Evolutionary conservation across 1,140 invertebrate species (phyloP).

Genomic region (Drosophila repleta): DNA sequence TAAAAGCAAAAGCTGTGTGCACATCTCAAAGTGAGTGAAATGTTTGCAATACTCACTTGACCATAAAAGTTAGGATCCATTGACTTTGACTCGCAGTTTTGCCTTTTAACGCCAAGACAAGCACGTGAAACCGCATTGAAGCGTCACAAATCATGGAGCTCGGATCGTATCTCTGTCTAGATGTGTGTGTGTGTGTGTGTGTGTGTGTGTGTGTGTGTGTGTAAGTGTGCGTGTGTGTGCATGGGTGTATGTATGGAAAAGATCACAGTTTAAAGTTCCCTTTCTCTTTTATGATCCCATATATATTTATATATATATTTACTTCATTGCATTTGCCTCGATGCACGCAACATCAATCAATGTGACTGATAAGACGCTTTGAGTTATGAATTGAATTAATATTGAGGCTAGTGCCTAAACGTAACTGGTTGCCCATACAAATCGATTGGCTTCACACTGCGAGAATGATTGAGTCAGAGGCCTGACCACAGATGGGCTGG

Average conservation of each 20-base stretch:
- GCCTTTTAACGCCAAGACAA: conserved; percentile 20
- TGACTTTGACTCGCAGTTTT: conserved; percentile 27
- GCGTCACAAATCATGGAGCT: conserved; percentile 48
- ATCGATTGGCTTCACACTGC: conserved; percentile 29
- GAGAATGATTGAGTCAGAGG: conserved; percentile 3
- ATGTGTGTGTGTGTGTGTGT: not conserved
- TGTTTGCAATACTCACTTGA: conserved; percentile 46
- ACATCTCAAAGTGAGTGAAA: conserved; percentile 40
- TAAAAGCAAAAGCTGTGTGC: conserved; percentile 30
- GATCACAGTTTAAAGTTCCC: conserved; percentile 27
- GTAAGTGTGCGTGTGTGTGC: not conserved
- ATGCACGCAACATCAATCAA: conserved; percentile 53
- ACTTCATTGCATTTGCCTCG: conserved; percentile 19
- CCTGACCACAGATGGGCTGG: conserved; percentile 5
- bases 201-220: not conserved
- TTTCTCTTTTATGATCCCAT: conserved; percentile 38
- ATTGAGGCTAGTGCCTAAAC: conserved; percentile 1
- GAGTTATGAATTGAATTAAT: conserved; percentile 48
- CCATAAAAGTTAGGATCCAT: conserved; percentile 23
- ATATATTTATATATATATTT: not conserved
- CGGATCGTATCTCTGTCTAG: not conserved
- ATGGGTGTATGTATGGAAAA: conserved; percentile 8
- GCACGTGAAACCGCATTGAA: conserved; percentile 45
- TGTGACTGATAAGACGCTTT: conserved; percentile 48
- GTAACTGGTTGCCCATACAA: conserved; percentile 15